Evolutionary conservation across 2,888 invertebrate genomes (phyloP).

Genomic region (Microplitis deprimator): DNA sequence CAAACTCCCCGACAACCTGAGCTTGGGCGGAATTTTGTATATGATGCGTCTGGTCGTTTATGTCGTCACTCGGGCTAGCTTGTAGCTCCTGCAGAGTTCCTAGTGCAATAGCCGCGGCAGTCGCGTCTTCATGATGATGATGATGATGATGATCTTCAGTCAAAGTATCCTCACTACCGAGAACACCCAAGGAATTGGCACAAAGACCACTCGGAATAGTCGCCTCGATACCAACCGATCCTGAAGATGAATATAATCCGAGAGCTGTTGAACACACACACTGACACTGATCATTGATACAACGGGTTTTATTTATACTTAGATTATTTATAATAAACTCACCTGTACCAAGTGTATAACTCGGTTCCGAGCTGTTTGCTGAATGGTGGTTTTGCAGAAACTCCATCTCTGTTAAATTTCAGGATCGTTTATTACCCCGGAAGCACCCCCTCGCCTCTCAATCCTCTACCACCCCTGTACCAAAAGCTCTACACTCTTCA

Average conservation of each 20-base stretch:
- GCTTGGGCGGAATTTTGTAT: slow-evolving; percentile 60
- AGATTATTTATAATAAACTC: slow-evolving; percentile 4
- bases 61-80: slow-evolving; percentile 61
- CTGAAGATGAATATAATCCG: slow-evolving; percentile 49
- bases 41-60: slow-evolving; percentile 58
- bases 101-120: slow-evolving; percentile 38
- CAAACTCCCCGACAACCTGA: slow-evolving; percentile 68
- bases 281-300: background rate
- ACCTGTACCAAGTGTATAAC: slow-evolving; percentile 69
- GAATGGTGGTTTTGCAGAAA: slow-evolving; percentile 71
- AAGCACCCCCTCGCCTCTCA: slow-evolving; percentile 66
- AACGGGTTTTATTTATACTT: background rate
- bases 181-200: slow-evolving; percentile 62
- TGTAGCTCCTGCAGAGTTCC: slow-evolving; percentile 65
- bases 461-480: slow-evolving; percentile 37
- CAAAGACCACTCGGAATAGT: slow-evolving; percentile 68
- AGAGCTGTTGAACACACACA: slow-evolving; percentile 17
- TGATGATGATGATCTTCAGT: slow-evolving; percentile 51
- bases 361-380: slow-evolving; percentile 69
- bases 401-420: slow-evolving; percentile 70
- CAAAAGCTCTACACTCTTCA: slow-evolving; percentile 26
- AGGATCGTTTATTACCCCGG: slow-evolving; percentile 62
- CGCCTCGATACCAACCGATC: slow-evolving; percentile 69
- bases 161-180: slow-evolving; percentile 63
- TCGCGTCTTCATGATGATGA: slow-evolving; percentile 48